Evolutionary conservation across 2,888 invertebrate genomes (phyloP), one percentile per base, ranked within the genome.

Genomic region (Autographa pulchrina): DNA sequence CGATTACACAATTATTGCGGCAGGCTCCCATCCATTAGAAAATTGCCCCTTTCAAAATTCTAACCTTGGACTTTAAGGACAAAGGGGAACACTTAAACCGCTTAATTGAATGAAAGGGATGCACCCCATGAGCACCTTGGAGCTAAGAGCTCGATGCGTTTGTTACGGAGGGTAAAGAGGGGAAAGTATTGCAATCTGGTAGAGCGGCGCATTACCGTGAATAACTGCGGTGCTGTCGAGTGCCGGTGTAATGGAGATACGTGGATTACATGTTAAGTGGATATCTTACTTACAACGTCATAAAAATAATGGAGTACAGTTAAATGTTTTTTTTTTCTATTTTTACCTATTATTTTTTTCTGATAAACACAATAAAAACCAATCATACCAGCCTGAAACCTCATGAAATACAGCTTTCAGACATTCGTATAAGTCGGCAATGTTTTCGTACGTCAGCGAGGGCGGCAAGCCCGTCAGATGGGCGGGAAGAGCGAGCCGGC

Each of bases 381-480:
- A 71, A 74, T 56, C 68, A 75, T 81, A 71, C 62, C 25, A 43
- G 25, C 61, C 62, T 71, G 65, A 74, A 77, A 52, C 61, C 61
- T 66, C 77, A 68, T 69, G 52, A 69, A 80, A 70, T 38, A 70
- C 70, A 75, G 59, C 74, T 67, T 80, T 77, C 77, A 75, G 59
- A 54, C 63, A 68, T 72, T 80, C 63, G 69, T 74, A 72, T 84
- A 75, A 75, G 68, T 66, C 71, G 71, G 68, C 77, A 70, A 81
- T 83, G 81, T 75, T 80, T 80, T 81, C 78, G 78, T 72, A 77
- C 77, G 74, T 72, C 72, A 74, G 70, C 68, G 75, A 77, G 76
- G 80, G 87, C 90, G 90, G 87, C 88, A 83, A 80, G 83, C 86
- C 84, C 93, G 94, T 89, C 94, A 94, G 90, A 92, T 86, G 91